phyloP scores from a whole-genome alignment of 1,140 invertebrate genomes.

The Drosophila ambigua region DNA sequence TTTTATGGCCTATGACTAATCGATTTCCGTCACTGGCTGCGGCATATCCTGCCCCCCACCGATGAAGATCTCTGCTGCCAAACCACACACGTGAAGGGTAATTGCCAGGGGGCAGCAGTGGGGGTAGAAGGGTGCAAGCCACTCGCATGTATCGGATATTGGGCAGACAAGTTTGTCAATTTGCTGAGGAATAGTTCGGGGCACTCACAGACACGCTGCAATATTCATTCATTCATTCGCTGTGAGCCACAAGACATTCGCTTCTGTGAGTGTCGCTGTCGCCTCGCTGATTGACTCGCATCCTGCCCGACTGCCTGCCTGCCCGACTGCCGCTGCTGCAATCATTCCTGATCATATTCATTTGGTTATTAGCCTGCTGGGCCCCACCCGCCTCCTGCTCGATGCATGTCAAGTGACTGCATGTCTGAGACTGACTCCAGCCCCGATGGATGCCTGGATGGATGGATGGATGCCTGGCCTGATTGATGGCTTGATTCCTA shows the following conservation, averaged over 20 bases:
- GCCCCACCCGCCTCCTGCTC: neutral
- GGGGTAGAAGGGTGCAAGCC: neutral
- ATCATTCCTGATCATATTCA: slow-evolving; percentile 24
- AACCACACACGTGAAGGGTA: slow-evolving; percentile 11
- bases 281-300: too few relatives aligned
- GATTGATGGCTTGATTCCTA: slow-evolving; percentile 72
- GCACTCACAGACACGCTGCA: neutral
- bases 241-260: too few relatives aligned
- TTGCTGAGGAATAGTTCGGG: neutral
- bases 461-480: slow-evolving; percentile 27
- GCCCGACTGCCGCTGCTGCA: neutral
- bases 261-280: neutral
- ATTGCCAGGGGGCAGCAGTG: slow-evolving; percentile 8
- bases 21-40: slow-evolving; percentile 55
- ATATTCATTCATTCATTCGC: neutral
- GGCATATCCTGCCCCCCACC: too few relatives aligned
- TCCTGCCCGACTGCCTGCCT: neutral
- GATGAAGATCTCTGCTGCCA: slow-evolving; percentile 30
- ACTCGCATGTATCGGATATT: slow-evolving; percentile 23
- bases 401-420: slow-evolving; percentile 66
- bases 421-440: slow-evolving; percentile 42
- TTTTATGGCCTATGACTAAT: slow-evolving; percentile 61
- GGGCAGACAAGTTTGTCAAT: slow-evolving; percentile 30
- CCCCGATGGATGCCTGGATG: neutral
- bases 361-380: slow-evolving; percentile 26